A percentile compares a stretch with the other conserved stretches of the same genome.
Conservation (phyloP, 2,113 vertebrate genomes). For the Platysteira castanea region DNA sequence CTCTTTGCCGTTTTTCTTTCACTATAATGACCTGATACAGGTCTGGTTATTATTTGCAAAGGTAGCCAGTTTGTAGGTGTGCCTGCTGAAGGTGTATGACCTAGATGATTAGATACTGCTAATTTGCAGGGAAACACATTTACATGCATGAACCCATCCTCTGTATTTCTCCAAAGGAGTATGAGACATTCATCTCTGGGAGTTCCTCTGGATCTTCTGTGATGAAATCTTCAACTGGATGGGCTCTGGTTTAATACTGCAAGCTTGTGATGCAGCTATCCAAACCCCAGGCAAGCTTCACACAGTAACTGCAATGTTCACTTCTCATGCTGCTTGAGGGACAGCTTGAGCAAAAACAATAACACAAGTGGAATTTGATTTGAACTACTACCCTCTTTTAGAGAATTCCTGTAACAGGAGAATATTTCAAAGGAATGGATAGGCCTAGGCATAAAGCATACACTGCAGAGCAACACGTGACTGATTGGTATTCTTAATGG, state of each 20-base stretch:
- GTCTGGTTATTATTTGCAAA: not conserved
- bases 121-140: not conserved
- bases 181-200: fast-evolving
- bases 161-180: not conserved
- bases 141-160: not conserved
- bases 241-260: not conserved
- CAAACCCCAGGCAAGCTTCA: not conserved
- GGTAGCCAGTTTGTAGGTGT: not conserved
- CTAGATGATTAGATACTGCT: not conserved
- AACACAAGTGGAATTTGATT: not conserved
- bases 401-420: not conserved
- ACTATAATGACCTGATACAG: not conserved
- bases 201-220: not conserved
- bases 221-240: not conserved
- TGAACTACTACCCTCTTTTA: not conserved
- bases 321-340: not conserved
- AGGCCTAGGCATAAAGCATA: not conserved
- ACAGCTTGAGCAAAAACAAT: not conserved
- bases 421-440: not conserved
- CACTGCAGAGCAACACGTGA: not conserved
- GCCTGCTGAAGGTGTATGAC: not conserved
- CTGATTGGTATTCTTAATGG: not conserved
- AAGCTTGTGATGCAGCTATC: not conserved
- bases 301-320: not conserved
- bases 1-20: not conserved